These are phyloP conservation scores for Myotis yumanensis DNA, from an alignment of 2,113 vertebrate genomes.

Conservation along the genomic window DNA sequence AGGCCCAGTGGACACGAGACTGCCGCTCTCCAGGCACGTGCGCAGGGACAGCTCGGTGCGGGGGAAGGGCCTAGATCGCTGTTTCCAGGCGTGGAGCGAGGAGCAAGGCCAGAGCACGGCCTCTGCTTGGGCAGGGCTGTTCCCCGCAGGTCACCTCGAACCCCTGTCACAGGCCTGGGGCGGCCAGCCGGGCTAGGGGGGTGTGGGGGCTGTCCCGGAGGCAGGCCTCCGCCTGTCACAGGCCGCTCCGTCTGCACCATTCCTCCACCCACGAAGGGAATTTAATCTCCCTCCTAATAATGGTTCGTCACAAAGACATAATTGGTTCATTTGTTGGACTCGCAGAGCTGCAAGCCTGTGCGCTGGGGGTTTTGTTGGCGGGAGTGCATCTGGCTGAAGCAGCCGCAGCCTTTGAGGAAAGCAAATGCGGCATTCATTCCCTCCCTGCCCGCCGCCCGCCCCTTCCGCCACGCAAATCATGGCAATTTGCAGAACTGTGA, in stretches of 20 bases:
- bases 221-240: not conserved
- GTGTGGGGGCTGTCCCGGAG: not conserved
- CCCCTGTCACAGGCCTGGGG: not conserved
- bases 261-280: not conserved
- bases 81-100: too few species aligned
- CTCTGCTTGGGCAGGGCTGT: not conserved
- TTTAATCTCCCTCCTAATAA: not conserved
- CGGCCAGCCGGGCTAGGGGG: not conserved
- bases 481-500: not conserved
- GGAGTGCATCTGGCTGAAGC: not conserved
- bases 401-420: not conserved
- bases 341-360: not conserved
- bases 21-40: fast-evolving
- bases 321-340: not conserved
- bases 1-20: fast-evolving
- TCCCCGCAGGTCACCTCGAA: too few species aligned
- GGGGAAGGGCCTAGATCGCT: not conserved
- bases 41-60: fast-evolving
- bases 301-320: conserved; percentile 15
- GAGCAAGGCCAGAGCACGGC: fast-evolving
- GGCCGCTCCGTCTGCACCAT: not conserved
- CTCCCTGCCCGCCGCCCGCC: not conserved
- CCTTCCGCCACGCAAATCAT: fast-evolving
- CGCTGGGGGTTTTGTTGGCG: not conserved
- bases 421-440: not conserved